Conservation (phyloP, 2,113 vertebrate species). For the Salvelinus fontinalis region DNA sequence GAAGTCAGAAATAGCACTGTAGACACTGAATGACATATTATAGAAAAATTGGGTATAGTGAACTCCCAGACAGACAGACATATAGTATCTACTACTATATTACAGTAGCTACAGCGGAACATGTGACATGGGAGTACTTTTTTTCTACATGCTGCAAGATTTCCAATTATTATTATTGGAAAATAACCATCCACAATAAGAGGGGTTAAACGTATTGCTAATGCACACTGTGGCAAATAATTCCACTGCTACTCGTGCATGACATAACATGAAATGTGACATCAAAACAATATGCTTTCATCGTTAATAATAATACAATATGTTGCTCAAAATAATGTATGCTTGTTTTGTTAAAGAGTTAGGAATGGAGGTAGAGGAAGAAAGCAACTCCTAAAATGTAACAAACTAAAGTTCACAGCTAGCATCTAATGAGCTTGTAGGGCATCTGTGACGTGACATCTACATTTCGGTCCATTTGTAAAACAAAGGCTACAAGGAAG, state of each 20-base stretch:
- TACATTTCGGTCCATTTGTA: slow-evolving; percentile 82
- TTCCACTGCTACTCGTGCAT: not conserved
- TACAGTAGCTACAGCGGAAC: not conserved
- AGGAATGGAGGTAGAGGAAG: not conserved
- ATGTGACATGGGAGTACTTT: not conserved
- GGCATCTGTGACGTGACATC: slow-evolving; percentile 82
- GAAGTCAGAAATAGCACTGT: not conserved
- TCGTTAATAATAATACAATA: not conserved
- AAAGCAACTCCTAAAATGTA: slow-evolving; percentile 6
- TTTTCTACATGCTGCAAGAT: not conserved
- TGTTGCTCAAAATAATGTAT: not conserved
- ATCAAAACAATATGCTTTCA: no score
- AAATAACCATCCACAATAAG: not conserved
- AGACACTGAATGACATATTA: not conserved
- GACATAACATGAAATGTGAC: no score
- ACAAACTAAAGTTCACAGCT: slow-evolving; percentile 59
- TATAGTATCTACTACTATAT: not conserved
- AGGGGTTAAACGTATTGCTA: not conserved
- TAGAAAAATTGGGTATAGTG: not conserved
- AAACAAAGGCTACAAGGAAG: slow-evolving; percentile 81
- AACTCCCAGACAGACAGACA: not conserved
- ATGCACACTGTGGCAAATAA: not conserved
- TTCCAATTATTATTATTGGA: not conserved
- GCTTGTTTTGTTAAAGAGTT: not conserved
- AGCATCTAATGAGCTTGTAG: slow-evolving; percentile 76